Evolutionary conservation across 2,113 vertebrate species (phyloP).

Genomic region (Varanus komodoensis): DNA sequence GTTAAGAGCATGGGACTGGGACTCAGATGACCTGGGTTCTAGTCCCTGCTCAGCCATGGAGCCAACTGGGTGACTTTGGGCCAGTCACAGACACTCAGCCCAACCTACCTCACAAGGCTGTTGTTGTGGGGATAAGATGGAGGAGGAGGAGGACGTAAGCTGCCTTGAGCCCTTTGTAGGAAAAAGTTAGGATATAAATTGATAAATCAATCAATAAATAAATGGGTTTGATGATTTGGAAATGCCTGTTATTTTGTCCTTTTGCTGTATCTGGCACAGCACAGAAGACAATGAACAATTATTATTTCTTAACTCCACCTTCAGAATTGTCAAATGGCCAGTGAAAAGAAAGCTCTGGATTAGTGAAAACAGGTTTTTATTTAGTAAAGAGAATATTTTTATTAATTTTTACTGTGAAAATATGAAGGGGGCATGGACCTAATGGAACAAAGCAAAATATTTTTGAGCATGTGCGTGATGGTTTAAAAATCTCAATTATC

Average conservation of each 20-base stretch:
- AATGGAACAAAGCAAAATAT: neutral
- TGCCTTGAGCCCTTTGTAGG: too few relatives aligned
- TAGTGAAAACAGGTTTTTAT: neutral
- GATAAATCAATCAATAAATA: too few relatives aligned
- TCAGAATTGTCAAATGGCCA: neutral
- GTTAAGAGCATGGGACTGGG: too few relatives aligned
- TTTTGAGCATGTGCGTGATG: neutral
- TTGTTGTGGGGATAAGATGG: too few relatives aligned
- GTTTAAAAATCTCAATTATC: neutral
- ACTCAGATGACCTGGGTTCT: too few relatives aligned
- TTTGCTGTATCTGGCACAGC: neutral
- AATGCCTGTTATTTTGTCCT: neutral
- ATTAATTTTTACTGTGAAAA: neutral
- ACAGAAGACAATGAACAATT: neutral
- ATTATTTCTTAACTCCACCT: neutral
- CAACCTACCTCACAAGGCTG: too few relatives aligned
- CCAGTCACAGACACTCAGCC: too few relatives aligned
- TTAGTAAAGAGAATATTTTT: neutral
- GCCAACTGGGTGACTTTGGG: too few relatives aligned
- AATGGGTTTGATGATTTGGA: neutral
- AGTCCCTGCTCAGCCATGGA: too few relatives aligned
- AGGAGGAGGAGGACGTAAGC: too few relatives aligned
- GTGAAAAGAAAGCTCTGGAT: neutral
- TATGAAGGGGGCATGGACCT: neutral
- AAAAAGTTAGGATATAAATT: too few relatives aligned